Conservation (phyloP, 2,888 invertebrate genomes). For the Zygothrica quintamaculata region DNA sequence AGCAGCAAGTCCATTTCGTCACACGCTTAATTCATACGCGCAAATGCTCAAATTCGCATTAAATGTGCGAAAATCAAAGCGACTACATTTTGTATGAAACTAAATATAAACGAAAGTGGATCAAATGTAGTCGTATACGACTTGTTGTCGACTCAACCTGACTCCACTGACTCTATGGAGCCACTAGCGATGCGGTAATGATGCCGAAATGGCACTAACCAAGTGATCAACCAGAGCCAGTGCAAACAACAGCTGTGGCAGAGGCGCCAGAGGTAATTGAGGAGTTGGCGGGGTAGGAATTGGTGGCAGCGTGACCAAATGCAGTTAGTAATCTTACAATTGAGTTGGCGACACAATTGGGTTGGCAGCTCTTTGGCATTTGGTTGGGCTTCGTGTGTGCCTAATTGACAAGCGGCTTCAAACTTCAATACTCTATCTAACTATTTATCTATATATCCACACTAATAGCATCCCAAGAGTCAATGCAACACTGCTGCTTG, state of each 20-base stretch:
- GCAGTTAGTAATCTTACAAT: constrained; percentile 69
- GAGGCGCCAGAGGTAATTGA: background rate
- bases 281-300: background rate
- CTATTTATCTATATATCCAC: constrained; percentile 3
- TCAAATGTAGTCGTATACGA: constrained; percentile 57
- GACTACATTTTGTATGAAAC: background rate
- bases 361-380: constrained; percentile 62
- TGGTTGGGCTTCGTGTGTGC: constrained; percentile 42
- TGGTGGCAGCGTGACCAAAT: constrained; percentile 62
- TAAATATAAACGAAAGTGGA: constrained; percentile 62
- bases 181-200: constrained; percentile 74
- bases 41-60: constrained; percentile 77
- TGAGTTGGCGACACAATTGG: constrained; percentile 74
- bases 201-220: constrained; percentile 66
- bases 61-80: constrained; percentile 73
- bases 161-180: too few species aligned
- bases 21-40: constrained; percentile 76
- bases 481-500: constrained; percentile 1
- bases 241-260: too few species aligned
- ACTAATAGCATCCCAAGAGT: constrained; percentile 68
- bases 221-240: constrained; percentile 33
- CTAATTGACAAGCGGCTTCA: constrained; percentile 70
- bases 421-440: constrained; percentile 6
- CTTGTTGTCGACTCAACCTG: too few species aligned
- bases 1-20: constrained; percentile 63